A percentile compares a stretch with the other conserved stretches of the same genome.
Evolutionary conservation across 2,888 invertebrate genomes (phyloP).

Genomic region (Pollenia griseotomentosa): DNA sequence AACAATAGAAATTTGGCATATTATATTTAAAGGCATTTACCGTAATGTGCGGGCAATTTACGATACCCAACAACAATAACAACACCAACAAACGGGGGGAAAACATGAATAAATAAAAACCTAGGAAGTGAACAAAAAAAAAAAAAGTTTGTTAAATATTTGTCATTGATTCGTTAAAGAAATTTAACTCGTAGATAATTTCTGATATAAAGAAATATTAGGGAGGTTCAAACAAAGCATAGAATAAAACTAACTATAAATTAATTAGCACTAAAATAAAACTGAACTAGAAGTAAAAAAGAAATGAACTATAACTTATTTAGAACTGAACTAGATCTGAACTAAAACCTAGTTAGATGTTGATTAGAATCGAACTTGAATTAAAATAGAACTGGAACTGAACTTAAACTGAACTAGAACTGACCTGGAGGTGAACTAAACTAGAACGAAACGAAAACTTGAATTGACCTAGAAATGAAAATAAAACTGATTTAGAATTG

Average conservation of each 20-base stretch:
- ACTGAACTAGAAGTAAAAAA: not conserved
- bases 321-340: not conserved
- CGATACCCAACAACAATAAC: constrained; percentile 41
- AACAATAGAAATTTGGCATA: constrained; percentile 31
- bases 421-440: not conserved
- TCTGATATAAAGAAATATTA: too few species aligned
- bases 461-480: not conserved
- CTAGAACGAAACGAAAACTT: not conserved
- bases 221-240: not conserved
- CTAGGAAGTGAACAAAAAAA: constrained; percentile 5
- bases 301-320: not conserved
- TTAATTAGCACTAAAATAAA: not conserved
- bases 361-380: not conserved
- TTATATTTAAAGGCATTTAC: constrained; percentile 62
- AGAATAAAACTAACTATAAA: not conserved
- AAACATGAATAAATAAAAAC: constrained; percentile 22
- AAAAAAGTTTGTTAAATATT: constrained; percentile 58
- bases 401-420: not conserved
- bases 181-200: not conserved
- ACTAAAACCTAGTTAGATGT: too few species aligned
- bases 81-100: constrained; percentile 13
- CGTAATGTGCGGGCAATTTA: constrained; percentile 62
- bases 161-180: constrained; percentile 59
- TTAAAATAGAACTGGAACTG: not conserved
- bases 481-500: not conserved